phyloP scores from a whole-genome alignment of 2,113 vertebrate genomes.

The Archilochus colubris region DNA sequence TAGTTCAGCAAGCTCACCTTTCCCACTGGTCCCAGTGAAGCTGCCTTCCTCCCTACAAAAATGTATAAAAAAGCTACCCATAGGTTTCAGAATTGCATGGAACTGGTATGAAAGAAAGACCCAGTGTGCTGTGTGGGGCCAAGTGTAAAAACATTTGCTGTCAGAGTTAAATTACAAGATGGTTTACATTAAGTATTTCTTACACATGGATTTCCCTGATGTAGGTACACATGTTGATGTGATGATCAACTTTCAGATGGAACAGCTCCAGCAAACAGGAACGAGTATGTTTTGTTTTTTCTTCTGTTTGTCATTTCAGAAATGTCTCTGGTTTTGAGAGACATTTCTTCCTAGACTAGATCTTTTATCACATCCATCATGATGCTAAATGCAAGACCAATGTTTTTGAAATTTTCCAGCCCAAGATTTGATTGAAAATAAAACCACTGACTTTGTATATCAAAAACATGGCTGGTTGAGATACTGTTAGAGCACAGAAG shows the following conservation, averaged over 20 bases:
- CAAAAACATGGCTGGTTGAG: background rate
- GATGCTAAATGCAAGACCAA: background rate
- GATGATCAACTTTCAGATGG: background rate
- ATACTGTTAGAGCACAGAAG: background rate
- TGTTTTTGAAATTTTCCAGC: background rate
- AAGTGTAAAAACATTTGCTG: background rate
- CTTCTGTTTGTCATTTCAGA: background rate
- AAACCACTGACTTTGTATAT: background rate
- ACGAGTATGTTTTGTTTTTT: background rate
- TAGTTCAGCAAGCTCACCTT: background rate
- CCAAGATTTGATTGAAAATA: background rate
- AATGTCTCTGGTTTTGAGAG: background rate
- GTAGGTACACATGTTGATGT: fast-evolving
- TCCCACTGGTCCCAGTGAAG: background rate
- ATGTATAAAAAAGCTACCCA: background rate
- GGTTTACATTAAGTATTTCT: background rate
- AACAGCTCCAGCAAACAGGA: background rate
- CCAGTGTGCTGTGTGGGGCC: background rate
- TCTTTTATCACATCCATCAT: background rate
- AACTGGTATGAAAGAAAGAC: background rate
- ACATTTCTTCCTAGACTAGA: background rate
- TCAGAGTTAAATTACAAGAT: background rate
- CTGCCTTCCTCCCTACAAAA: background rate
- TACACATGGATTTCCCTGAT: background rate
- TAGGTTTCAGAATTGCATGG: background rate